phyloP scores from a whole-genome alignment of 2,888 invertebrate genomes.

The Conchocele bisecta region DNA sequence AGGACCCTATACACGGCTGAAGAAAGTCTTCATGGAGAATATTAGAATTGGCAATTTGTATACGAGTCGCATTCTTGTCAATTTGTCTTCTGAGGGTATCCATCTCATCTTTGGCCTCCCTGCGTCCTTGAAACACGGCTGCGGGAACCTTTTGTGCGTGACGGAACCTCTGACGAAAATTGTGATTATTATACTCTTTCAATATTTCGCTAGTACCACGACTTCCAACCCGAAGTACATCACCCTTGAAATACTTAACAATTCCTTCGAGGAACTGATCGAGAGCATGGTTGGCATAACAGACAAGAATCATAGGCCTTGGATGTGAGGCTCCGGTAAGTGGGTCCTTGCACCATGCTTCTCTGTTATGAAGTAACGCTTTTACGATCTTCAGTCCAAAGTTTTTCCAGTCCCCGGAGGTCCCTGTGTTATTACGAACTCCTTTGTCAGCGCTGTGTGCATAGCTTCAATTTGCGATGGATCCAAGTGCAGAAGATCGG shows the following conservation, averaged over 20 bases:
- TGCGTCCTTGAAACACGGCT: slow-evolving; percentile 40
- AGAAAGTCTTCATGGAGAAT: slow-evolving; percentile 70
- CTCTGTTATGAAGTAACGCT: slow-evolving; percentile 86
- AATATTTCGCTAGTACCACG: slow-evolving; percentile 73
- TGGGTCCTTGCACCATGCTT: slow-evolving; percentile 78
- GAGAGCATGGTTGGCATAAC: slow-evolving; percentile 82
- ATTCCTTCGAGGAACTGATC: slow-evolving; percentile 82
- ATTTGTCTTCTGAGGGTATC: slow-evolving; percentile 55
- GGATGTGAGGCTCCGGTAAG: slow-evolving; percentile 50
- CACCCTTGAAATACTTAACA: slow-evolving; percentile 65
- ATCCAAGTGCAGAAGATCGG: slow-evolving; percentile 73
- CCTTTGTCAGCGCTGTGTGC: slow-evolving; percentile 74
- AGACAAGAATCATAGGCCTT: slow-evolving; percentile 80
- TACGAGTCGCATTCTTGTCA: slow-evolving; percentile 54
- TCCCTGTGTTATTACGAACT: slow-evolving; percentile 83
- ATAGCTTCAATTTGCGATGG: slow-evolving; percentile 76
- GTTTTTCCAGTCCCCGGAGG: slow-evolving; percentile 96
- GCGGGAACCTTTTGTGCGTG: slow-evolving; percentile 42
- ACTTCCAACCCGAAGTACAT: slow-evolving; percentile 77
- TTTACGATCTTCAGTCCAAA: slow-evolving; percentile 89
- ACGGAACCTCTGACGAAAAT: slow-evolving; percentile 48
- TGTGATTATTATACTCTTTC: slow-evolving; percentile 53
- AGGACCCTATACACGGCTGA: slow-evolving; percentile 38
- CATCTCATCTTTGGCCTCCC: slow-evolving; percentile 57
- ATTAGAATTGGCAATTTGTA: slow-evolving; percentile 62